Percentiles rank a stretch among this genome's conserved stretches.
Evolutionary conservation across 2,797 vertebrate genomes (phyloP).

Genomic region (Setipinna tenuifilis): DNA sequence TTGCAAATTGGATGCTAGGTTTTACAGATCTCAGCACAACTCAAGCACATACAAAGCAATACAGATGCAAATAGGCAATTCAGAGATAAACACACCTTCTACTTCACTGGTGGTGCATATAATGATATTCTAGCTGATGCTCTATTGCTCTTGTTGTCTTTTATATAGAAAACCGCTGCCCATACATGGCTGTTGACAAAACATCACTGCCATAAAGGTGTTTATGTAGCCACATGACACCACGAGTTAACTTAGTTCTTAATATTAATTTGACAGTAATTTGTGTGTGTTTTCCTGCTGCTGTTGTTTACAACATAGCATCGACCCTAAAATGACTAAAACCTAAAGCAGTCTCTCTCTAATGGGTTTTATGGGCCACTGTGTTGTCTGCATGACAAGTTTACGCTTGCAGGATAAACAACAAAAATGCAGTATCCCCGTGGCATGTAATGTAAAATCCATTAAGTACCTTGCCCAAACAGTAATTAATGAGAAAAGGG

Average conservation of each 20-base stretch:
- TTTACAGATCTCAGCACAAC: slow-evolving; percentile 31
- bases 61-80: slow-evolving; percentile 42
- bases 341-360: not conserved
- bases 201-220: not conserved
- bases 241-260: not conserved
- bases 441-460: not conserved
- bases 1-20: slow-evolving; percentile 28
- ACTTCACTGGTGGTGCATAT: slow-evolving; percentile 21
- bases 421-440: not conserved
- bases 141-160: slow-evolving; percentile 37
- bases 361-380: not conserved
- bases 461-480: not conserved
- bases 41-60: slow-evolving; percentile 20
- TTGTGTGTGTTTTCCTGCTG: not conserved
- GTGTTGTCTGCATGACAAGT: not conserved
- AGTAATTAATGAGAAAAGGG: not conserved
- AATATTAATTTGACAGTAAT: not conserved
- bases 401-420: not conserved
- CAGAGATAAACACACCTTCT: slow-evolving; percentile 16
- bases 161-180: not conserved
- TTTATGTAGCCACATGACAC: not conserved
- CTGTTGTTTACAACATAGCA: not conserved
- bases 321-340: not conserved
- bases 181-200: not conserved
- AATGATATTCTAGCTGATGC: slow-evolving; percentile 49